Evolutionary conservation across 1,140 invertebrate species (phyloP).

Genomic region (Drosophila sp.): DNA sequence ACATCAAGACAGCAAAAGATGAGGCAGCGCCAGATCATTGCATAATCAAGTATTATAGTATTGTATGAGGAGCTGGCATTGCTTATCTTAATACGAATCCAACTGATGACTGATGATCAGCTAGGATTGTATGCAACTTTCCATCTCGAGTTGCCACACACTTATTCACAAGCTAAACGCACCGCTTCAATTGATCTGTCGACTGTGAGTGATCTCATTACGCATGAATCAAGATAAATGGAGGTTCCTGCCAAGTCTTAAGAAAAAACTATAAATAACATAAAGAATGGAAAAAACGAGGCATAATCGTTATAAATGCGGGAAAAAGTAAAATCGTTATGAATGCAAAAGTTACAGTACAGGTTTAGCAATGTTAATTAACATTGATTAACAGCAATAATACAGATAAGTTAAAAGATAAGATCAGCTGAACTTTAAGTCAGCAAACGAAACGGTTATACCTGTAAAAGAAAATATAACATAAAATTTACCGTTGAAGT

Average conservation of each 20-base stretch:
- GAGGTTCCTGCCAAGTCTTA: constrained; percentile 25
- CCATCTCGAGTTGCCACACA: constrained; percentile 14
- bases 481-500: too few species aligned
- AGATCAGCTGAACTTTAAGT: too few species aligned
- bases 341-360: too few species aligned
- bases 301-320: neutral
- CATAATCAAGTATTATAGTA: constrained; percentile 42
- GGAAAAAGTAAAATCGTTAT: neutral
- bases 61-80: constrained; percentile 4
- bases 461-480: too few species aligned
- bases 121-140: constrained; percentile 46
- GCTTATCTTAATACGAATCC: constrained; percentile 48
- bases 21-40: constrained; percentile 36
- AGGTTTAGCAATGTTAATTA: too few species aligned
- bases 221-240: constrained; percentile 30
- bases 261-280: neutral
- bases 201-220: constrained; percentile 25
- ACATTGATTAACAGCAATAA: too few species aligned
- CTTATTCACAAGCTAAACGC: neutral
- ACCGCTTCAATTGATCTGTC: constrained; percentile 22
- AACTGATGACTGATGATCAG: constrained; percentile 46
- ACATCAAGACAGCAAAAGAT: neutral
- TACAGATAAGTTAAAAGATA: too few species aligned
- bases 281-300: constrained; percentile 4
- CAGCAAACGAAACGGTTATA: too few species aligned